Evolutionary conservation across 2,888 invertebrate genomes (phyloP), one percentile per base, ranked within the genome.

Genomic region (Sarcophaga rosellei): DNA sequence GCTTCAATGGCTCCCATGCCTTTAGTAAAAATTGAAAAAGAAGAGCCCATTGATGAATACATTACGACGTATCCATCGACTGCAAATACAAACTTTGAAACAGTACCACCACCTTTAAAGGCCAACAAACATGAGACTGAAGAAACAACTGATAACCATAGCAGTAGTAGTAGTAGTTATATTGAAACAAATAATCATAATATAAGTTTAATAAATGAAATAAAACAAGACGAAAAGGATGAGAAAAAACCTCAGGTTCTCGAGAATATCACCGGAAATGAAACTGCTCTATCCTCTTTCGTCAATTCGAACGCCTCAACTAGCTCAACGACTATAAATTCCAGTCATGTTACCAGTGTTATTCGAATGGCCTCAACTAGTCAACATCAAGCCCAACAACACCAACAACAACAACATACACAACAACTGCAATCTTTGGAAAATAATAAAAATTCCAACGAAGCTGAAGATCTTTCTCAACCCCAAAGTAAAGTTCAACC

Each of bases 301-400:
- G 70, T 12, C 2, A 12, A 76, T 70, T 65, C 70, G 20, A 82
- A 61, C 25, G 10, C 81, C 82, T 87, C 84, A 83, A 23, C 78
- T 44, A 72, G 59, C 45, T 25, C 44, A 23, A 80, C 78, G 88
- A 88, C 82, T 59, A 76, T 74, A 65, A 88, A 88, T 57, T 87
- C 89, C 20, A 88, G 90, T 65, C 91, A 91, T 44, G 92, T 90
- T 79, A 93, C 93, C 72, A 93, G 93, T 88, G 93, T 93, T 53
- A 93, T 93, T 84, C 92, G 93, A 47, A 91, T 93, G 90, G 93
- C 93, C 47, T 90, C 91, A 86, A 90, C 89, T 88, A 89, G 88
- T 88, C 89, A 88, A 72, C 88, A 86, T 69, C 77, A 86, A 61
- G 17, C 62, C 4, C 81, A 84, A 23, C 84, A 69, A 21, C 86